These are phyloP conservation scores for Nebria brevicollis DNA, from an alignment of 2,888 invertebrate species.

Conservation along the genomic window DNA sequence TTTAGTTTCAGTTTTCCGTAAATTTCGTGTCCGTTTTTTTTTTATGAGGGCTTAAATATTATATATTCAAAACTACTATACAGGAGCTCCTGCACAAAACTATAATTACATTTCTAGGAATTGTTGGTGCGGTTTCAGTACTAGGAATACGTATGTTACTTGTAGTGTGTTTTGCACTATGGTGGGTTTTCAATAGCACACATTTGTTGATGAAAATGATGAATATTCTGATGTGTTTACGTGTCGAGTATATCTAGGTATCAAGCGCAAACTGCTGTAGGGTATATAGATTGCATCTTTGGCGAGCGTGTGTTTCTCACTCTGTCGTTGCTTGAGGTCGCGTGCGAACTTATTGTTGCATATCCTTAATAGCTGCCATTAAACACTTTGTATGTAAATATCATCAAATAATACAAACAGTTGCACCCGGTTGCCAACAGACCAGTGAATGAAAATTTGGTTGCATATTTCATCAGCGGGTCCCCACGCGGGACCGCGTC, in stretches of 20 bases:
- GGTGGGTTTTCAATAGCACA: conserved; percentile 24
- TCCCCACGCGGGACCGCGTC: conserved; percentile 2
- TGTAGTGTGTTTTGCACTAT: conserved; percentile 17
- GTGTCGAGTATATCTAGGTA: conserved; percentile 10
- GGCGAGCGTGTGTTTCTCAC: conserved; percentile 23
- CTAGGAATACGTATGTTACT: conserved; percentile 7
- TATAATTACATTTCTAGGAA: conserved; percentile 35
- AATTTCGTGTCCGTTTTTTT: neutral
- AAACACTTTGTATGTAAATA: conserved; percentile 43
- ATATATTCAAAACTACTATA: neutral
- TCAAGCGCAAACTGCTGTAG: conserved; percentile 5
- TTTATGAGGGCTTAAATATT: neutral
- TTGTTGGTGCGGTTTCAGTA: conserved; percentile 22
- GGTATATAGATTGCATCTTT: conserved; percentile 36
- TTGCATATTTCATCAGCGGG: conserved; percentile 15
- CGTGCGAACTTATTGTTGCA: conserved; percentile 29
- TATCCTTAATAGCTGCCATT: conserved; percentile 36
- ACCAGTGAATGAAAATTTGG: conserved; percentile 11
- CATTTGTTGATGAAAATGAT: conserved; percentile 37
- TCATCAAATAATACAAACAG: conserved; percentile 24
- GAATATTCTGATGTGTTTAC: conserved; percentile 19
- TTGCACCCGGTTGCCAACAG: conserved; percentile 12
- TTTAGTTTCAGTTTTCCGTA: neutral
- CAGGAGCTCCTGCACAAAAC: neutral
- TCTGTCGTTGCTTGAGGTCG: conserved; percentile 25